Base-by-base conservation (phyloP, 2,113 vertebrate genomes). In the Caranx melampygus region DNA sequence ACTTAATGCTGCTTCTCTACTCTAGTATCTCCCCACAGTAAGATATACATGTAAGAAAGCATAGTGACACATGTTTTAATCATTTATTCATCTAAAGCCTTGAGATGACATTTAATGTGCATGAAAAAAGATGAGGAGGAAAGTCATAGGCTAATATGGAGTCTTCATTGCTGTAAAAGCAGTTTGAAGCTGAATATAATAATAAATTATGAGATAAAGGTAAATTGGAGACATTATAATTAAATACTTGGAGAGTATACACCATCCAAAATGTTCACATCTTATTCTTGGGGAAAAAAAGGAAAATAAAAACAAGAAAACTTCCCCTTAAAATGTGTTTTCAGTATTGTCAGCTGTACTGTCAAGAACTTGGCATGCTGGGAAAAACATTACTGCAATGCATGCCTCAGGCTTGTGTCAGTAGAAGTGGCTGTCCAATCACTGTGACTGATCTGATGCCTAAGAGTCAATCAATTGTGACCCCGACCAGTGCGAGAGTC, bases 401-500 rank as follows among this genome's bases (percentile, higher is more conserved):
- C 42, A 6, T 34, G 34, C 45, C 76, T 68, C 59, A 11, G 57
- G 82, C 64, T 59, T 34, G 35, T 63, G 35, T 90, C 52, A 67
- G 65, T 49, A 58, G 33, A 75, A 71, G 42, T 71, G 51, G 11
- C 59, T 72, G 70, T 76, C 77, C 49, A 60, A 71, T 81, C 72
- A 47, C 33, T 14, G n/a, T 72, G 83, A 83, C 44, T 70, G 74
- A 88, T 83, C 57, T 68, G 26, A 82, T 62, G 59, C 64, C 72
- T 64, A 35, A 60, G 76, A 84, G 74, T 79, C 73, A 81, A 81
- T 89, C 69, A 74, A 72, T 85, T 1, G 21, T 78, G 73, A 76
- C 71, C 75, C 74, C 14, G 14, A 72, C 59, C 60, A 33, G 68
- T 60, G 78, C 73, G 44, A 34, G 16, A 67, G 67, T 75, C 74